phyloP scores from a whole-genome alignment of 35 echinoderm and acorn worm genomes.

The Anneissia japonica region DNA sequence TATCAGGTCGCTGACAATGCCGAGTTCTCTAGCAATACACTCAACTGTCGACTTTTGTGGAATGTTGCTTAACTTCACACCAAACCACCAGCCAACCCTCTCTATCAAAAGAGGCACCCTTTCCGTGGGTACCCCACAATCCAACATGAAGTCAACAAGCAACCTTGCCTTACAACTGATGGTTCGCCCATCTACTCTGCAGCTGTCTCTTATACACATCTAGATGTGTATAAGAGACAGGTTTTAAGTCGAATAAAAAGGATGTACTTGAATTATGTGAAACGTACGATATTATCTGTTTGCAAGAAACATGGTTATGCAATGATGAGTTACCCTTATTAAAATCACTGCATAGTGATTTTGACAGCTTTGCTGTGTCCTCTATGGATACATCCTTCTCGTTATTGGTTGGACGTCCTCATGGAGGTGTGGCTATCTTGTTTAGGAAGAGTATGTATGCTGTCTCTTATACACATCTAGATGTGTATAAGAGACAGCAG shows the following conservation, averaged over 20 bases:
- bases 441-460: too few species aligned
- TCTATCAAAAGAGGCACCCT: background rate
- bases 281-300: too few species aligned
- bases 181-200: background rate
- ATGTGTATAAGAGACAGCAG: too few species aligned
- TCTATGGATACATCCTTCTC: background rate
- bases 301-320: background rate
- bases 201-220: too few species aligned
- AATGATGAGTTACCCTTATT: background rate
- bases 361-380: background rate
- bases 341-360: background rate
- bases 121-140: background rate
- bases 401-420: background rate
- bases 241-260: too few species aligned
- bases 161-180: background rate
- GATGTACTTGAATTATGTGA: too few species aligned
- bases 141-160: background rate
- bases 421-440: background rate
- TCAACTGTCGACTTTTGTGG: conserved; percentile 27
- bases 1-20: conserved; percentile 10
- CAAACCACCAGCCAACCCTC: background rate
- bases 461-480: too few species aligned
- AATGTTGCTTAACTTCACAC: background rate
- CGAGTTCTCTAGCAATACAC: conserved; percentile 33
- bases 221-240: too few species aligned